Base-by-base conservation (phyloP, 2,113 vertebrate species). In the Acrocephalus kingi region DNA sequence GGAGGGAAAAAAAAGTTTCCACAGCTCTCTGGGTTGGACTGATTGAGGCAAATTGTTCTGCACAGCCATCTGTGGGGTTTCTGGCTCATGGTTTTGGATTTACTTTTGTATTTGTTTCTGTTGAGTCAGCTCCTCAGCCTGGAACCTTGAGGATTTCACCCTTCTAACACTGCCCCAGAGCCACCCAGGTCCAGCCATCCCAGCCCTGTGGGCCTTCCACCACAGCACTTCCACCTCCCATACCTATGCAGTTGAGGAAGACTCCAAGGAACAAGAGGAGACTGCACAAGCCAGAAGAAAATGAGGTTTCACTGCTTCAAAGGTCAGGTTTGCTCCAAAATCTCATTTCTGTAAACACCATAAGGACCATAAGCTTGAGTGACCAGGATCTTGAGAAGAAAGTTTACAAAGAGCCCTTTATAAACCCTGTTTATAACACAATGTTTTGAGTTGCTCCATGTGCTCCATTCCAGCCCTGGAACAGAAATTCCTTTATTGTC, bases 1-100 rank as follows among this genome's bases (percentile, higher is more conserved):
- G 56, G 91, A 92, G 63, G 77, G 22, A 59, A 24, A 27, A 30
- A 30, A 33, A 77, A 67, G 89, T 80, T 93, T 94, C 89, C 95
- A 54, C 37, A 28, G 73, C 41, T 45, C 73, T 67, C 54, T 27
- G 54, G 2, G 4, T 45, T 30, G 82, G 55, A n/a, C 30, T 24
- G 84, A 31, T 58, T 7, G 14, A 74, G 76, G 7, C 2, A 54
- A 80, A 59, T 7, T 63, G 85, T 63, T 66, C 51, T 68, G 43
- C 8, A 13, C 46, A 15, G 68, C 6, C 6, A 75, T 51, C 33
- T 3, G 1, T 3, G 9, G n/a, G 10, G 20, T 73, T 69, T 48
- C 54, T 84, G 87, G 81, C 54, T 77, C 56, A 20, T 56, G 8
- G 3, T 52, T 46, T 27, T 20, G 35, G 48, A 43, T 87, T 89